Evolutionary conservation across 2,888 invertebrate species (phyloP), one percentile per base, ranked within the genome.

Genomic region (Fragum sueziense): DNA sequence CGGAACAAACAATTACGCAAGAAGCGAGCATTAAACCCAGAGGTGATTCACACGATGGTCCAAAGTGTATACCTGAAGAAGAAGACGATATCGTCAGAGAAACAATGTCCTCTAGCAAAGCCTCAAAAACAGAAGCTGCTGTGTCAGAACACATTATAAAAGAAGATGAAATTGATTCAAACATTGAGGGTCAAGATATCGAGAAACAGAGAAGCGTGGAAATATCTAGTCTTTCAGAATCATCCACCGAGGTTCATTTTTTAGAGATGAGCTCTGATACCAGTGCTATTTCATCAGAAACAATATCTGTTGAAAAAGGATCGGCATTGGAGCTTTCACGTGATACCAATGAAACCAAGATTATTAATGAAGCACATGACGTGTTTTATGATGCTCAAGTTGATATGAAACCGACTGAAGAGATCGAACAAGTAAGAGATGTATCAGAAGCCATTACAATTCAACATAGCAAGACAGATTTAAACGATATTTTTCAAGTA

Each of bases 101-200:
- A 37, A 41, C 65, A 6, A 65, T 65, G 7, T 27, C 29, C 7
- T 37, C 65, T 22, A 25, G 29, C 6, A 22, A 41, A 41, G 25
- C 7, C 9, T 37, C 41, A 14, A 25, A 17, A 25, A 25, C 41
- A 14, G 1, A 41, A 22, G 65, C 29, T 11, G n/a, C 41, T 41
- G 22, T 33, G 14, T 6, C 17, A 33, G 41, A 27, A 41, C 34
- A 37, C 9, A 4, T 27, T 25, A 22, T 29, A 4, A 33, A 27
- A 3, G n/a, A 29, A 37, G 62, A 62, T 11, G 22, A 25, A n/a
- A 0, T 29, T 22, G 25, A 41, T 20, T 41, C 41, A 41, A 7
- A 1, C 27, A 1, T 25, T 29, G 91, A 92, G 14, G 93, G 92
- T 79, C 93, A 93, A 22, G 92, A 85, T 70, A 68, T 75, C 3